Evolutionary conservation across 2,888 invertebrate species (phyloP).

Genomic region (Tipula vernalis): DNA sequence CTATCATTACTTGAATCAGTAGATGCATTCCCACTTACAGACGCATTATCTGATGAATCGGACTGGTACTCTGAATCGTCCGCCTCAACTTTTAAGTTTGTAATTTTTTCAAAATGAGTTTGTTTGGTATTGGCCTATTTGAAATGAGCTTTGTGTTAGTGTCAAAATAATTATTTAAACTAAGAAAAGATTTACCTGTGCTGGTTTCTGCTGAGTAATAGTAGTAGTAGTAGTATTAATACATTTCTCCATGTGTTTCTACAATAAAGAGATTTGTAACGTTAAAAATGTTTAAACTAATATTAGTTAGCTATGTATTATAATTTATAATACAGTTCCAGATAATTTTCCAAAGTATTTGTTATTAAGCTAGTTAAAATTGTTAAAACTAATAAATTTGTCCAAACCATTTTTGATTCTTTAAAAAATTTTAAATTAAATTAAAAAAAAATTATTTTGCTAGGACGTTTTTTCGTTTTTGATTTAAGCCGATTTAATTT

Average conservation of each 20-base stretch:
- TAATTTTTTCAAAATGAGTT: neutral
- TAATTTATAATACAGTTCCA: no score
- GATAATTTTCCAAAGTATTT: no score
- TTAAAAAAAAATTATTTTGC: no score
- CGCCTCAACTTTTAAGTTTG: neutral
- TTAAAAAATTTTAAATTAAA: no score
- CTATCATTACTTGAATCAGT: neutral
- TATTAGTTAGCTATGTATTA: no score
- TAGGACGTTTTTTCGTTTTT: no score
- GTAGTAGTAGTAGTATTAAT: neutral
- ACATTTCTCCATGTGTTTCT: neutral
- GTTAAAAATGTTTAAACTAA: no score
- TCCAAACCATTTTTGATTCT: no score
- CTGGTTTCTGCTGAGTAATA: neutral
- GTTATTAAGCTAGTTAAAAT: no score
- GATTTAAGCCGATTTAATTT: no score
- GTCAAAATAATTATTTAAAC: neutral
- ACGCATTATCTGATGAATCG: neutral
- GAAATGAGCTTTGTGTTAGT: neutral
- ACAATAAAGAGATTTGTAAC: neutral
- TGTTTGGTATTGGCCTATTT: neutral
- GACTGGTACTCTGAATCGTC: neutral
- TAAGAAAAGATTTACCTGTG: neutral
- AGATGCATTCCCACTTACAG: neutral
- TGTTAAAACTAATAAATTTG: no score